Evolutionary conservation across 1,140 invertebrate genomes (phyloP), one percentile per base, ranked within the genome.

Genomic region (Acromyrmex heyeri): DNA sequence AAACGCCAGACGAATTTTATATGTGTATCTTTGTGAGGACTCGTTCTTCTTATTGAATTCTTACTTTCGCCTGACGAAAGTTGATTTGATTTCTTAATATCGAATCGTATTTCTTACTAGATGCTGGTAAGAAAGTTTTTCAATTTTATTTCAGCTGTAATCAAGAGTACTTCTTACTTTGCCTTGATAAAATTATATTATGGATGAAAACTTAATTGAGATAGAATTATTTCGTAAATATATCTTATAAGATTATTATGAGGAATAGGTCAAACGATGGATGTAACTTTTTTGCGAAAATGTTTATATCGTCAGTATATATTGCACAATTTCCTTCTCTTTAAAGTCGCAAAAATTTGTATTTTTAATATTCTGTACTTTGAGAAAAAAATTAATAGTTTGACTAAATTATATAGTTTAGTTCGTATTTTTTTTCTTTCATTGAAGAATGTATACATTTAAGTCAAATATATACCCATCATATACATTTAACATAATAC

Each of bases 1-100:
- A 73, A 82, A 73, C 21, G 8, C 55, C 79, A 75, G 79, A 83
- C 69, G 79, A 61, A 83, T 83, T 75, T 82, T 61, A 69, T 69
- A 27, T 44, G 38, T 61, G 14, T 72, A 16, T 59, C 24, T 34
- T 21, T 18, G 67, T 16, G 55, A 48, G 24, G n/a, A 24, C 48
- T 59, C 21, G n/a, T 82, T 73, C 24, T 73, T 73, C 38, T 44
- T 50, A 12, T 30, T 44, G 64, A 7, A 24, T 24, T 67, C 30
- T 72, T 14, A 6, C 44, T 65, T 78, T 78, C 7, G 34, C 16
- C 34, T 18, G 21, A 44, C 34, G 16, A 81, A 44, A 38, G 24
- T 70, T 72, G 21, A 14, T 67, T 27, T 7, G 21, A 14, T 67
- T 27, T 7, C n/a, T 69, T 55, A n/a, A 55, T 16, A 70, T 70